These are phyloP conservation scores for Seira ritae DNA, from an alignment of 2,888 invertebrate genomes.

Conservation along the genomic window DNA sequence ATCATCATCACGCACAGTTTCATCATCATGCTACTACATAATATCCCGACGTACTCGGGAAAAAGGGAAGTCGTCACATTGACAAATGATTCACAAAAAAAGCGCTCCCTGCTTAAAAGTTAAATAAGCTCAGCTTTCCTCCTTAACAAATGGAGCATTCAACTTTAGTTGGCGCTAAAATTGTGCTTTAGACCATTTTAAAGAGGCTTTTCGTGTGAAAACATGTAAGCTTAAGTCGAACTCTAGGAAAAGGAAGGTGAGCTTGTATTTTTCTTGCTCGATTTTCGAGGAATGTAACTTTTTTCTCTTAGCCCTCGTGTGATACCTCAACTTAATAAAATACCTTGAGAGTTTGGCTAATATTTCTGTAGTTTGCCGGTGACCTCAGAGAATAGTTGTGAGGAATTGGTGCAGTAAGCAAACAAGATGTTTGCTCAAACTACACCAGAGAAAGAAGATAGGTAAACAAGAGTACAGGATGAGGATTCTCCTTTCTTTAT, in stretches of 20 bases:
- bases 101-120: neutral
- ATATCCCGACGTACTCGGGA: neutral
- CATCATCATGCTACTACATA: neutral
- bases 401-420: conserved; percentile 54
- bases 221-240: too few relatives aligned
- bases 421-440: conserved; percentile 42
- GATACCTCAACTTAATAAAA: conserved; percentile 1
- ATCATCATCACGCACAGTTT: neutral
- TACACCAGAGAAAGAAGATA: conserved; percentile 9
- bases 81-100: conserved; percentile 15
- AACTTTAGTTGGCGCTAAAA: neutral
- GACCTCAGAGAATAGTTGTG: conserved; percentile 42
- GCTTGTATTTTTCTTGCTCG: too few relatives aligned
- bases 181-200: too few relatives aligned
- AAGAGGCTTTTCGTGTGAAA: too few relatives aligned
- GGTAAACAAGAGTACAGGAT: neutral
- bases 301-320: neutral
- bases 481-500: neutral
- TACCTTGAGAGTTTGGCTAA: conserved; percentile 8
- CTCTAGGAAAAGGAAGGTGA: too few relatives aligned
- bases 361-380: conserved; percentile 1
- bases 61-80: conserved; percentile 15
- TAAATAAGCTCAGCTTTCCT: neutral
- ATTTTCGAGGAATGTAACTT: too few relatives aligned
- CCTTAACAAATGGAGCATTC: conserved; percentile 9